These are phyloP conservation scores for Myripristis murdjan DNA, from an alignment of 2,797 vertebrate genomes.

Conservation along the genomic window DNA sequence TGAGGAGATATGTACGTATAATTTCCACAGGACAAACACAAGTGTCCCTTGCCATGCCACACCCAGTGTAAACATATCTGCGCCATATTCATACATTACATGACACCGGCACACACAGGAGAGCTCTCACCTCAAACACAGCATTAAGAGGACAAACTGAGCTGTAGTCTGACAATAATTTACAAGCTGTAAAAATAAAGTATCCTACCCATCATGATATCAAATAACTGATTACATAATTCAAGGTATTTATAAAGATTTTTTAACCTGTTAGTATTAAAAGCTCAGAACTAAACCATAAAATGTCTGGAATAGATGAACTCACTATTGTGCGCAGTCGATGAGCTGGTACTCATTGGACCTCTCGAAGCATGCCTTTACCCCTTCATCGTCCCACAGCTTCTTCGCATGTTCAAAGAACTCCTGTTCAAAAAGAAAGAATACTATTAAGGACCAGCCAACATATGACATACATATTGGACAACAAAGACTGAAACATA, in stretches of 20 bases:
- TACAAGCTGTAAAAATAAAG: constrained; percentile 36
- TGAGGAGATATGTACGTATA: constrained; percentile 47
- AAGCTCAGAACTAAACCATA: constrained; percentile 4
- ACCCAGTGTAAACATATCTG: constrained; percentile 78
- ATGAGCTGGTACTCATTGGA: constrained; percentile 99
- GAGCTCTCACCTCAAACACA: constrained; percentile 51
- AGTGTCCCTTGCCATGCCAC: constrained; percentile 68
- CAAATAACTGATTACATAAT: constrained; percentile 7
- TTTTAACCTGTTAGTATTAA: background rate
- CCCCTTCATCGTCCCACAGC: constrained; percentile 99
- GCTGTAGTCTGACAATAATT: constrained; percentile 31
- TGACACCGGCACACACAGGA: constrained; percentile 59
- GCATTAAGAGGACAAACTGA: constrained; percentile 40
- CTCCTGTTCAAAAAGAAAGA: constrained; percentile 84
- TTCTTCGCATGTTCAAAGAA: constrained; percentile 99
- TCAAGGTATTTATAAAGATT: constrained; percentile 1
- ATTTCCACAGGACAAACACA: constrained; percentile 63
- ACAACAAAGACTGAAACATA: background rate
- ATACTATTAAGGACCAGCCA: constrained; percentile 2
- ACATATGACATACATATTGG: background rate
- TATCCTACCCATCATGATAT: constrained; percentile 10
- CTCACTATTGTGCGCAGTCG: constrained; percentile 99
- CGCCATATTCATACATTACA: constrained; percentile 67
- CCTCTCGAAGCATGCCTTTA: constrained; percentile 98
- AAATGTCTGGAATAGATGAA: constrained; percentile 54